These are phyloP conservation scores for Cosmorhoe ocellata DNA, from an alignment of 2,888 invertebrate genomes.

Conservation along the genomic window DNA sequence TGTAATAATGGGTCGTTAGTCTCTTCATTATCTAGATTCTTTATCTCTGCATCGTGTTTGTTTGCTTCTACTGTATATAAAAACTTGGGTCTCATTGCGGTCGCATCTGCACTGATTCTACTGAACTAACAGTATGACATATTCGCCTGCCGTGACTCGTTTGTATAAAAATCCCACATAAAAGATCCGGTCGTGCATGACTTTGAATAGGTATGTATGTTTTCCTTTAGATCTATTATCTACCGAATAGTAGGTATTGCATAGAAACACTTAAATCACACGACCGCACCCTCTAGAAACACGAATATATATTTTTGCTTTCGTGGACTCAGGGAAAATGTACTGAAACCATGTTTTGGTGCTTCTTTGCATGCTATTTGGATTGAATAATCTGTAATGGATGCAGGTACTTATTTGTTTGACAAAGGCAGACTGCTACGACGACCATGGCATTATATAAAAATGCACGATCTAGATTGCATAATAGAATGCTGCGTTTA, in stretches of 20 bases:
- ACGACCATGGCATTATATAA: constrained; percentile 13
- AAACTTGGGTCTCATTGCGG: constrained; percentile 2
- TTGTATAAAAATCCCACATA: constrained; percentile 49
- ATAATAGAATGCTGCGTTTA: constrained; percentile 20
- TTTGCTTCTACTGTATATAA: background rate
- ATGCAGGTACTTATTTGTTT: background rate
- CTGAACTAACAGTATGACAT: constrained; percentile 34
- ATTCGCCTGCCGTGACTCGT: constrained; percentile 44
- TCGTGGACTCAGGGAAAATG: too few species aligned
- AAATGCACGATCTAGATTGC: constrained; percentile 12
- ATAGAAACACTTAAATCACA: constrained; percentile 44
- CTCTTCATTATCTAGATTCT: constrained; percentile 5
- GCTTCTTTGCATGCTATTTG: background rate
- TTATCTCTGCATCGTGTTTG: background rate
- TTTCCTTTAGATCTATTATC: constrained; percentile 8
- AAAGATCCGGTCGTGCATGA: constrained; percentile 55
- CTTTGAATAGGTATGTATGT: constrained; percentile 36
- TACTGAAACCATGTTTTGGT: background rate
- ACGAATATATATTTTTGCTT: too few species aligned
- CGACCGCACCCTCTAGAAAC: constrained; percentile 30
- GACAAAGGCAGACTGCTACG: background rate
- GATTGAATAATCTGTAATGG: constrained; percentile 1
- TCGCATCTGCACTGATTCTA: background rate
- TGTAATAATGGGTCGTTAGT: constrained; percentile 5
- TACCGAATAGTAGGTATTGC: constrained; percentile 30